These are phyloP conservation scores for Astyanax mexicanus DNA, from an alignment of 2,797 vertebrate species.

Conservation along the genomic window DNA sequence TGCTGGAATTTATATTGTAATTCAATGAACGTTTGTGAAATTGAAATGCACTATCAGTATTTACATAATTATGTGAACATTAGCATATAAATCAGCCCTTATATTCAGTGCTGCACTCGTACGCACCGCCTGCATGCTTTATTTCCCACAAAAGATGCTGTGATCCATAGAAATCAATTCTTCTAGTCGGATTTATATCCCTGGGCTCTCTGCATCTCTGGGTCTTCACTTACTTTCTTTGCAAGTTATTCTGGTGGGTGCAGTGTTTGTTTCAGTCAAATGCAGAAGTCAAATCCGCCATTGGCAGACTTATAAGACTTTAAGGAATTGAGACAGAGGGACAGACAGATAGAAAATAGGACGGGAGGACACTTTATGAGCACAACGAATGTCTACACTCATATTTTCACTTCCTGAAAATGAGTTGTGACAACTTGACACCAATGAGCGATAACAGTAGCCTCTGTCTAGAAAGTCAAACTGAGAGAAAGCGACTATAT, in stretches of 20 bases:
- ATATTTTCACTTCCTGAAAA: background rate
- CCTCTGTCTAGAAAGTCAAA: conserved; percentile 4
- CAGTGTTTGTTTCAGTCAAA: conserved; percentile 59
- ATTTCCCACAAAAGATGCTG: conserved; percentile 65
- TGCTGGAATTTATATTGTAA: conserved; percentile 58
- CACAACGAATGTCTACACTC: background rate
- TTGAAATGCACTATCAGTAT: conserved; percentile 68
- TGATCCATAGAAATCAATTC: conserved; percentile 76
- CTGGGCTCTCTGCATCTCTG: conserved; percentile 61
- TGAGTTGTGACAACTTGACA: conserved; percentile 12
- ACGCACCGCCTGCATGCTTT: conserved; percentile 66
- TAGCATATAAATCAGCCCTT: conserved; percentile 79
- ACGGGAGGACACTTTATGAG: background rate
- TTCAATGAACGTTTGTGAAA: conserved; percentile 67
- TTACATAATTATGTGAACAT: conserved; percentile 78
- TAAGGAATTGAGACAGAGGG: background rate
- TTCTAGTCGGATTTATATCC: conserved; percentile 72
- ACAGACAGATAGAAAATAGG: background rate
- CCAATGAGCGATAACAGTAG: background rate
- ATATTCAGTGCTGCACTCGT: conserved; percentile 67
- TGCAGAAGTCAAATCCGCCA: conserved; percentile 34
- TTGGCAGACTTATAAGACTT: conserved; percentile 33
- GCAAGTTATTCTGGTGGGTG: conserved; percentile 59
- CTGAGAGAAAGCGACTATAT: conserved; percentile 6
- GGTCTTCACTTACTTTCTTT: conserved; percentile 57